Evolutionary conservation across 2,888 invertebrate genomes (phyloP).

Genomic region (Eulithis prunata): DNA sequence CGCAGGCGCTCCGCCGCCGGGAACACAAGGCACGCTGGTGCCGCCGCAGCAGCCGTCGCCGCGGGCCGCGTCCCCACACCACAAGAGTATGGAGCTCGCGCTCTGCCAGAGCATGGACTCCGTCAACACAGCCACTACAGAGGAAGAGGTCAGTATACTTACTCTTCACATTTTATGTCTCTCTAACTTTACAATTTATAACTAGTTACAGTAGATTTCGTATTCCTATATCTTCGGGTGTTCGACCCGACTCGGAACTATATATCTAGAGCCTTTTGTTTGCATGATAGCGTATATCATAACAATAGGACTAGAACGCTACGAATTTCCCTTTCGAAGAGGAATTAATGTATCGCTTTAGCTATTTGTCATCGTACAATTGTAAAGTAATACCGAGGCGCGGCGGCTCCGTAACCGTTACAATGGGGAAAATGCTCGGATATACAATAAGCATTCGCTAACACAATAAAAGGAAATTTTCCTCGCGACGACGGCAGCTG

Average conservation of each 20-base stretch:
- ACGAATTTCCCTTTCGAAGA: slow-evolving; percentile 53
- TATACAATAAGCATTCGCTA: slow-evolving; percentile 78
- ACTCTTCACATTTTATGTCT: slow-evolving; percentile 1
- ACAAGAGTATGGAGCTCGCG: slow-evolving; percentile 86
- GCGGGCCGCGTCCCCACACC: slow-evolving; percentile 71
- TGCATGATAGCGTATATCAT: slow-evolving; percentile 43
- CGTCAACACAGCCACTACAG: slow-evolving; percentile 97
- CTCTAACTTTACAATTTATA: too few relatives aligned
- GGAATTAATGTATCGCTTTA: slow-evolving; percentile 67
- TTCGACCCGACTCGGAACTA: slow-evolving; percentile 33
- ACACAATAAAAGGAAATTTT: slow-evolving; percentile 78
- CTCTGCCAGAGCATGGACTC: slow-evolving; percentile 99
- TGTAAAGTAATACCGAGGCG: slow-evolving; percentile 67
- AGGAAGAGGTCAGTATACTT: slow-evolving; percentile 95
- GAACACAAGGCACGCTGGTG: slow-evolving; percentile 74
- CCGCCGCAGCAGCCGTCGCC: slow-evolving; percentile 78
- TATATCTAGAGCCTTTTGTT: slow-evolving; percentile 41
- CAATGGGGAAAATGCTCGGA: slow-evolving; percentile 72
- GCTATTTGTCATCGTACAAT: slow-evolving; percentile 75
- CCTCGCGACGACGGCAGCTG: slow-evolving; percentile 59
- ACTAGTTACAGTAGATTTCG: slow-evolving; percentile 31
- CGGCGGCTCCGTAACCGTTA: slow-evolving; percentile 58
- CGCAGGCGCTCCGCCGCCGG: slow-evolving; percentile 33
- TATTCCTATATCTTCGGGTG: slow-evolving; percentile 29
- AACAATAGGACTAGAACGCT: slow-evolving; percentile 57